Base-by-base conservation (phyloP, 2,888 invertebrate species). In the Erpobdella octoculata region DNA sequence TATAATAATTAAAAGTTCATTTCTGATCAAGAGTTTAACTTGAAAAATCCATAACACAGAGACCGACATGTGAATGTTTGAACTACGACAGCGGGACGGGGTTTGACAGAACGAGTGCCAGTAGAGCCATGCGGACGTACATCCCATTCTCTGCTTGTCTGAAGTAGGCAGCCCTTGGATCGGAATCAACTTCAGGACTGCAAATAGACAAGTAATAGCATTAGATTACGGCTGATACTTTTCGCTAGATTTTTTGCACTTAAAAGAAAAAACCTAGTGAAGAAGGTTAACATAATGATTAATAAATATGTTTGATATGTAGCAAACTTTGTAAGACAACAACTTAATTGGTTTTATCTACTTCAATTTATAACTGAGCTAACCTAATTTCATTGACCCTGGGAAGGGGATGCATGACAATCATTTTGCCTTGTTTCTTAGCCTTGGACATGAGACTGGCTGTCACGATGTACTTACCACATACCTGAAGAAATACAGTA, bases 101-200 rank as follows among this genome's bases (percentile, higher is more conserved):
- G 21, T 53, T 25, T 38, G 4, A 9, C 8, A 82, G 75, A 18
- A 81, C 79, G n/a, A 79, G 74, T 0, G 94, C 90, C 25, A 99
- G 85, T 1, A 99, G 85, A 0, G 98, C 96, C 98, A 99, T 99
- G 69, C 98, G 88, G 25, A 98, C 92, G 81, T 92, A 98, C 90
- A 98, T 91, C 75, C 98, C 98, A 81, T 92, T 91, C 83, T 96
- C 94, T 0, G 94, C 95, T 85, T 98, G 98, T 28, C 97, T 87
- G 87, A 99, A 98, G 85, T 98, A 98, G 0, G 96, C 97, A 0
- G 98, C 97, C 67, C 98, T 87, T 0, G 94, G 93, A 85, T 99
- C 98, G 0, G 89, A 89, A 85, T 99, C 98, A 78, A 98, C 91
- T 77, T 94, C 92, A 0, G 91, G 87, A 77, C 93, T 93, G 77